phyloP scores from a whole-genome alignment of 2,113 vertebrate genomes.

The Apaloderma vittatum region DNA sequence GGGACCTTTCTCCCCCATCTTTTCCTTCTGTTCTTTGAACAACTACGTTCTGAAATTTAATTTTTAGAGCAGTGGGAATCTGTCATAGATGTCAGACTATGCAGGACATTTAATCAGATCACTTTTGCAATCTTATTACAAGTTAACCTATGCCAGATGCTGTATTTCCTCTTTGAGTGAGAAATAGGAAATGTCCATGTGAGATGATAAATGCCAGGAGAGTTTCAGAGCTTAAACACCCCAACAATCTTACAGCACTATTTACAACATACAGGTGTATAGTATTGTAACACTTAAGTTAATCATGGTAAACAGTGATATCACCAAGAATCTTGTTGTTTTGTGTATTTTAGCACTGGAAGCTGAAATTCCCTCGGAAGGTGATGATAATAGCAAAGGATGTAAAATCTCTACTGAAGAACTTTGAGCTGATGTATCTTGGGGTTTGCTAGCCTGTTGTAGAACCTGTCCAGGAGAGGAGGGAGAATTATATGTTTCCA shows the following conservation, averaged over 20 bases:
- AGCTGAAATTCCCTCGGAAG: neutral
- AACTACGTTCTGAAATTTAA: conserved; percentile 7
- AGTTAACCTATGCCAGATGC: neutral
- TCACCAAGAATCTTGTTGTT: neutral
- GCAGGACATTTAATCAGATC: conserved; percentile 8
- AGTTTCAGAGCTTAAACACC: neutral
- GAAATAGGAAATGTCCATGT: neutral
- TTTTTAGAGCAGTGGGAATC: conserved; percentile 36
- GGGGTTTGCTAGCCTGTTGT: neutral
- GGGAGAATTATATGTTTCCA: neutral
- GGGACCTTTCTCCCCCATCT: fast-evolving
- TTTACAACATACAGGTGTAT: neutral
- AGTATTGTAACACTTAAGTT: neutral
- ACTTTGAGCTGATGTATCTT: neutral
- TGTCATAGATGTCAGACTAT: neutral
- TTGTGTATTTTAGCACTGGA: neutral
- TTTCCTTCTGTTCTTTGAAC: neutral
- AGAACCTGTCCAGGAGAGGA: neutral
- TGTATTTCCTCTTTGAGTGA: neutral
- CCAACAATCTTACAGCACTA: neutral
- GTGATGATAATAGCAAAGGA: neutral
- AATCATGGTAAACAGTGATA: neutral
- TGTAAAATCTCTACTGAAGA: neutral
- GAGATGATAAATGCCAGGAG: neutral
- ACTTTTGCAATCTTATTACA: neutral